Evolutionary conservation across 2,797 vertebrate species (phyloP).

Genomic region (Streptopelia turtur): DNA sequence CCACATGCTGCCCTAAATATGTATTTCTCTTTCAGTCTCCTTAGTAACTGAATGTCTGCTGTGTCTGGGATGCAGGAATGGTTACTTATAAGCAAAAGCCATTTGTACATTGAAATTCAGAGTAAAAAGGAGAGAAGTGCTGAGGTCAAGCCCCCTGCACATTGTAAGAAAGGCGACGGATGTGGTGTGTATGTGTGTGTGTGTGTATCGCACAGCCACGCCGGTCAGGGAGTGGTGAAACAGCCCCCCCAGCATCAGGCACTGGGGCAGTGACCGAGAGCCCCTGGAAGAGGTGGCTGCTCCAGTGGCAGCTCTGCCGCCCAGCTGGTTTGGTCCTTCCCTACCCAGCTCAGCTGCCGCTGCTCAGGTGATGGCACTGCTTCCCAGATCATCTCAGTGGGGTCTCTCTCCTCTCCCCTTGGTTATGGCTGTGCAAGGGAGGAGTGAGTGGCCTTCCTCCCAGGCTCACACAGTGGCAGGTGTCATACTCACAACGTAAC

Average conservation of each 20-base stretch:
- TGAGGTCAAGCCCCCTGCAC: neutral
- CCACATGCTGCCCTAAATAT: neutral
- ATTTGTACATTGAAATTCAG: neutral
- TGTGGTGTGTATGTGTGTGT: too few species aligned
- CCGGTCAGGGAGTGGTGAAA: rapidly evolving
- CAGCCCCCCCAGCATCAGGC: neutral
- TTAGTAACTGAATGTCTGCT: neutral
- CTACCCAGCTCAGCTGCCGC: neutral
- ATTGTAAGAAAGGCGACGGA: rapidly evolving
- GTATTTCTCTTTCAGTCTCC: neutral
- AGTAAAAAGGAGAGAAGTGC: neutral
- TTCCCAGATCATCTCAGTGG: neutral
- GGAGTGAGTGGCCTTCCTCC: neutral
- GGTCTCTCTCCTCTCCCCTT: neutral
- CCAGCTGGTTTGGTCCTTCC: neutral
- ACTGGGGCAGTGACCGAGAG: neutral
- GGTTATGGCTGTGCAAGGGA: neutral
- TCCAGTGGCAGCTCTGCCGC: neutral
- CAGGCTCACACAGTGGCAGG: neutral
- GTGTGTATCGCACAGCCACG: rapidly evolving
- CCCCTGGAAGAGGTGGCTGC: neutral
- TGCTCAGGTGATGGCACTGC: neutral
- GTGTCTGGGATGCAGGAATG: neutral
- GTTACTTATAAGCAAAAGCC: neutral
- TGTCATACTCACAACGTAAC: neutral